Conservation (phyloP, 2,797 vertebrate genomes). For the Tolypeutes matacus region DNA sequence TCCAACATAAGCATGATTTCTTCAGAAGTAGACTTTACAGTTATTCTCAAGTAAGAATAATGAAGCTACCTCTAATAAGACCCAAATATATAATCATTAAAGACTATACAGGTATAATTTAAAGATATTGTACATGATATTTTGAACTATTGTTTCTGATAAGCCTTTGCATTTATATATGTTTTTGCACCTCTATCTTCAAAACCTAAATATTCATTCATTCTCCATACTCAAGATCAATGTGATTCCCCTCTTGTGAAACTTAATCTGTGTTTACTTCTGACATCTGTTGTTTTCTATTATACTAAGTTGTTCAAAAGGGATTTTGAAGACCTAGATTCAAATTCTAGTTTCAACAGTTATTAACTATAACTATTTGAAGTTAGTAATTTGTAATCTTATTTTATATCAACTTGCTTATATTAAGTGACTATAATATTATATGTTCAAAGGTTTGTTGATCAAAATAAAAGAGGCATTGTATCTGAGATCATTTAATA, state of each 20-base stretch:
- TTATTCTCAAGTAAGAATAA: not conserved
- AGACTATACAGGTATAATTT: not conserved
- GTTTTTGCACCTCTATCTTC: not conserved
- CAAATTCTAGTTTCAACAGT: not conserved
- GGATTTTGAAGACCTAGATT: not conserved
- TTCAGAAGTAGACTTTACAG: not conserved
- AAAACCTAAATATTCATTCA: not conserved
- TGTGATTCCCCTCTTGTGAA: not conserved
- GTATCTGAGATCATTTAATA: not conserved
- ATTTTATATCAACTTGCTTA: not conserved
- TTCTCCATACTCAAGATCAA: not conserved
- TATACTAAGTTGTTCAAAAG: not conserved
- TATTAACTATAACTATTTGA: not conserved
- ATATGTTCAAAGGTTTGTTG: not conserved
- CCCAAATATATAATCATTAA: not conserved
- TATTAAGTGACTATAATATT: not conserved
- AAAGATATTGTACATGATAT: not conserved
- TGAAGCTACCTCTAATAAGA: not conserved
- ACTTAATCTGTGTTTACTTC: not conserved
- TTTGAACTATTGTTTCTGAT: not conserved
- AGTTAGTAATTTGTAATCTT: not conserved
- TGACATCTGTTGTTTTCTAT: not conserved
- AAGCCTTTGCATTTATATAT: not conserved
- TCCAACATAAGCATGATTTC: not conserved
- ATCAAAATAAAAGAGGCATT: not conserved